A percentile compares a stretch with the other conserved stretches of the same genome.
These are phyloP conservation scores for Rhynchopsitta pachyrhyncha DNA, from an alignment of 2,113 vertebrate species.

Conservation along the genomic window DNA sequence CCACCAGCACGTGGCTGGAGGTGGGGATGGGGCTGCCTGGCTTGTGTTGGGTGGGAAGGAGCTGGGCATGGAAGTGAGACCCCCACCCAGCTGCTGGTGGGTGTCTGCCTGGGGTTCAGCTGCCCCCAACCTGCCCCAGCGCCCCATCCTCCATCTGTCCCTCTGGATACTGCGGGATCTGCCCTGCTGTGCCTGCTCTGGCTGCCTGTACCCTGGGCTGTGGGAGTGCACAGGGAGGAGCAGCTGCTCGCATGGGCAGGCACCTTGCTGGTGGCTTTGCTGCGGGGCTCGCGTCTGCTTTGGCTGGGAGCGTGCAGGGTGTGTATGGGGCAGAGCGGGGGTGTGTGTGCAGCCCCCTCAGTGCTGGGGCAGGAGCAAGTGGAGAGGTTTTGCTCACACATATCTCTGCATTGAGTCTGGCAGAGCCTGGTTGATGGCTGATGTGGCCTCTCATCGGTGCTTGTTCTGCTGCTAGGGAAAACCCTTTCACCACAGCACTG, in stretches of 20 bases:
- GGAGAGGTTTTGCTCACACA: not conserved
- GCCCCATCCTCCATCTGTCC: not conserved
- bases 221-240: not conserved
- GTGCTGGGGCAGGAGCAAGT: not conserved
- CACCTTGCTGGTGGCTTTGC: not conserved
- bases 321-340: not conserved
- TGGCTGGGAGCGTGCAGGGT: not conserved
- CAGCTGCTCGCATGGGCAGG: fast-evolving
- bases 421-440: not conserved
- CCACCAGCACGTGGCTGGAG: not conserved
- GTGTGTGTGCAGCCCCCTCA: not conserved
- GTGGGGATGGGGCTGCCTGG: not conserved
- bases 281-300: not conserved
- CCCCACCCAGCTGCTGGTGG: no score
- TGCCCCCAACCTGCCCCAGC: not conserved
- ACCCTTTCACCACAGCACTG: not conserved
- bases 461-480: not conserved
- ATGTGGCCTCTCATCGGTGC: not conserved
- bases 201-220: fast-evolving
- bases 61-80: not conserved
- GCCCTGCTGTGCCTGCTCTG: fast-evolving
- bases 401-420: not conserved
- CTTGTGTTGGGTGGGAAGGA: no score
- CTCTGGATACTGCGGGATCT: not conserved
- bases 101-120: fast-evolving